These are phyloP conservation scores for Cyanocitta stelleri DNA, from an alignment of 2,113 vertebrate genomes.

Conservation along the genomic window DNA sequence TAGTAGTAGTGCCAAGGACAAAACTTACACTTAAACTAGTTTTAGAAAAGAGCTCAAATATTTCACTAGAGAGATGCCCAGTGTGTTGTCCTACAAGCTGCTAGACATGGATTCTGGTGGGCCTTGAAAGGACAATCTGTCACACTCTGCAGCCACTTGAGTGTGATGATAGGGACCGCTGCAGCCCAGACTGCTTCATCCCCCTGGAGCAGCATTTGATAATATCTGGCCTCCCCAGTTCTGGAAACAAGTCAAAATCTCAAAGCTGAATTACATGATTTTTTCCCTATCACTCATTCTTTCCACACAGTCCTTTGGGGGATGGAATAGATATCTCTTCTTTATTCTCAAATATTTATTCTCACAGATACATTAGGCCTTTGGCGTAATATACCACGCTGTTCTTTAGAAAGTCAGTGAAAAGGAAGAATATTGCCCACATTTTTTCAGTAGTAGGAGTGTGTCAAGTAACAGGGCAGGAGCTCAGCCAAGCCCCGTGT, in stretches of 20 bases:
- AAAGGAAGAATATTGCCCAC: background rate
- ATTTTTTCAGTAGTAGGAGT: background rate
- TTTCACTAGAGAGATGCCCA: background rate
- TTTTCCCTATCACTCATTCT: background rate
- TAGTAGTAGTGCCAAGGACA: background rate
- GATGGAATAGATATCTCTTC: background rate
- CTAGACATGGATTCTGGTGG: background rate
- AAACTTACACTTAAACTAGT: background rate
- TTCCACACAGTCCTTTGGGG: background rate
- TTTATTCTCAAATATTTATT: background rate
- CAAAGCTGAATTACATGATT: background rate
- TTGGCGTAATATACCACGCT: background rate
- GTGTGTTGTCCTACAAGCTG: background rate
- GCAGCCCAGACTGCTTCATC: background rate
- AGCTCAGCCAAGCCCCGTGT: background rate
- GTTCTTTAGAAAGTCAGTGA: background rate
- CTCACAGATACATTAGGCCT: background rate
- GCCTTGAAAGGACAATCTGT: background rate
- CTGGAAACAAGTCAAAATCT: background rate
- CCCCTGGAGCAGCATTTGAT: background rate
- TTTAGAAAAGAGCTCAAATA: background rate
- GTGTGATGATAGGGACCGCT: background rate
- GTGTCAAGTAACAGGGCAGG: background rate
- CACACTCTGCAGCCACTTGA: background rate
- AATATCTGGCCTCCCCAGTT: background rate